Percentiles rank a stretch among this genome's conserved stretches.
Evolutionary conservation across 2,113 vertebrate species (phyloP).

Genomic region (Paradoxurus hermaphroditus): DNA sequence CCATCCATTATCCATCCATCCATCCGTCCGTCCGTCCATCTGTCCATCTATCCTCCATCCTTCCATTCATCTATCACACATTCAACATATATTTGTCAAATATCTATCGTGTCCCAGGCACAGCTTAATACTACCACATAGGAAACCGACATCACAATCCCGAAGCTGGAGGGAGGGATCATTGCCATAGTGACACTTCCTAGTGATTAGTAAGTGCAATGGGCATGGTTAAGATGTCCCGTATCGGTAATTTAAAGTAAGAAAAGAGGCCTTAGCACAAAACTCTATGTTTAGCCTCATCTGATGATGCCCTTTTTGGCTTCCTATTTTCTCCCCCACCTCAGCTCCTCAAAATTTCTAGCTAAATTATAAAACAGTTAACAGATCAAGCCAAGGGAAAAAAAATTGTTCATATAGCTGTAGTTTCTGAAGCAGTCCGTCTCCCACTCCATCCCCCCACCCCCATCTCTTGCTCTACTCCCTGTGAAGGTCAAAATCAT

Average conservation of each 20-base stretch:
- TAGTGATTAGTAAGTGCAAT: not conserved
- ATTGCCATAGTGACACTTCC: not conserved
- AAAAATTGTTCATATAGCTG: not conserved
- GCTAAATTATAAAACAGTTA: not conserved
- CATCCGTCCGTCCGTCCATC: not conserved
- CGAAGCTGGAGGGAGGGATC: not conserved
- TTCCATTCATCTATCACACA: not conserved
- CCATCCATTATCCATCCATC: not conserved
- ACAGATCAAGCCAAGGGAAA: not conserved
- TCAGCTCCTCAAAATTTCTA: not conserved
- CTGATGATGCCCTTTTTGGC: not conserved
- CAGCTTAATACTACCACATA: not conserved
- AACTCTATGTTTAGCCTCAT: not conserved
- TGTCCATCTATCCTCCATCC: too few species aligned
- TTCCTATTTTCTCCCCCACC: not conserved
- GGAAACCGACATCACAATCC: not conserved
- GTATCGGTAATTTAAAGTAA: not conserved
- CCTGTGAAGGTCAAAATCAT: slow-evolving; percentile 37
- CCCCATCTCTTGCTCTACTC: not conserved
- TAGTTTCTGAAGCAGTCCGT: not conserved
- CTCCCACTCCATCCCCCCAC: not conserved
- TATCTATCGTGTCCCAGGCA: not conserved
- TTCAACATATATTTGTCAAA: not conserved
- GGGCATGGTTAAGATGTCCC: not conserved
- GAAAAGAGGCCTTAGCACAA: not conserved